Evolutionary conservation across 2,888 invertebrate species (phyloP).

Genomic region (Aporophyla lueneburgensis): DNA sequence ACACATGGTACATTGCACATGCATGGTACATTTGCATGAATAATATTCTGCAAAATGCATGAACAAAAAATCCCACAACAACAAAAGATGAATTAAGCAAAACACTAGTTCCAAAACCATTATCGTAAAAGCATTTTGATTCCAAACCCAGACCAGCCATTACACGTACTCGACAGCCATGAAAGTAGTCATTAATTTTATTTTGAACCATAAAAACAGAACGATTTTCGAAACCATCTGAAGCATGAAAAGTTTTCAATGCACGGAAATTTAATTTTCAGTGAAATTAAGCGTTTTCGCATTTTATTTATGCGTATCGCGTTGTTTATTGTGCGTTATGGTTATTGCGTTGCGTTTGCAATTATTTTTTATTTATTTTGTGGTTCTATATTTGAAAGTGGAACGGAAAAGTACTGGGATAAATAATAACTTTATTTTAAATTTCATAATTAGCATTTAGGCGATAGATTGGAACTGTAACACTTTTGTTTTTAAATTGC

Average conservation of each 20-base stretch:
- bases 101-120: slow-evolving; percentile 37
- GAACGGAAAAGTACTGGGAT: not conserved
- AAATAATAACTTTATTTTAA: too few species aligned
- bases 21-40: too few species aligned
- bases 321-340: slow-evolving; percentile 3
- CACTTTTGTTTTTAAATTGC: too few species aligned
- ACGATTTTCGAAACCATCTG: slow-evolving; percentile 50
- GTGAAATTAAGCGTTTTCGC: slow-evolving; percentile 56
- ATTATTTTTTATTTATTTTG: slow-evolving; percentile 21
- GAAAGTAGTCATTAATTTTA: slow-evolving; percentile 60
- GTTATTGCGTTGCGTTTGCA: slow-evolving; percentile 12
- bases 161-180: slow-evolving; percentile 37
- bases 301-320: slow-evolving; percentile 13
- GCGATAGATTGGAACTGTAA: too few species aligned
- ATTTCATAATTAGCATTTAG: too few species aligned
- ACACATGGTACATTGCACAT: too few species aligned
- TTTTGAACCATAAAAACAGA: slow-evolving; percentile 57
- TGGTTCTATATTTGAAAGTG: not conserved
- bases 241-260: slow-evolving; percentile 45
- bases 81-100: not conserved
- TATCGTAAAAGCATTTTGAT: slow-evolving; percentile 36
- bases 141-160: slow-evolving; percentile 26
- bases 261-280: slow-evolving; percentile 66
- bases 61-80: not conserved
- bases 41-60: not conserved